phyloP scores from a whole-genome alignment of 2,888 invertebrate genomes.

The Amiota minor region DNA sequence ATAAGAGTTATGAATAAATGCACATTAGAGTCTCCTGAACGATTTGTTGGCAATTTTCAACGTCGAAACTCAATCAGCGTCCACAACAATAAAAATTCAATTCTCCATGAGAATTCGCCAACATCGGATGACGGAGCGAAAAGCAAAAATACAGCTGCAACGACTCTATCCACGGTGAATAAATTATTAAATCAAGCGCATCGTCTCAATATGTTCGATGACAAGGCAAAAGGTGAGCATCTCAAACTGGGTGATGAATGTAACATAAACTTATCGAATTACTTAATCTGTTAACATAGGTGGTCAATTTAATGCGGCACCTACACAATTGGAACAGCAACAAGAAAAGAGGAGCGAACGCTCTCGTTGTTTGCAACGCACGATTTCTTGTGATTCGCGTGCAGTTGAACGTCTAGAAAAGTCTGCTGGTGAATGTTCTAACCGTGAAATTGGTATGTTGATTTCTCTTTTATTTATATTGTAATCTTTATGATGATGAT shows the following conservation, averaged over 20 bases:
- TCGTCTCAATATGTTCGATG: slow-evolving; percentile 62
- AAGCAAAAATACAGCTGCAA: slow-evolving; percentile 39
- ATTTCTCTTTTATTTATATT: too few relatives aligned
- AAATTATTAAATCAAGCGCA: slow-evolving; percentile 57
- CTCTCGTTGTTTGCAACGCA: slow-evolving; percentile 62
- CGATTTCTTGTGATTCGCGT: slow-evolving; percentile 61
- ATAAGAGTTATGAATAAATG: slow-evolving; percentile 59
- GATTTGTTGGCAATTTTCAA: slow-evolving; percentile 57
- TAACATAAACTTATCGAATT: not conserved
- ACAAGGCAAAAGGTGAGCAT: slow-evolving; percentile 61
- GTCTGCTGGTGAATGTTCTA: slow-evolving; percentile 19
- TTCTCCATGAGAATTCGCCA: slow-evolving; percentile 26
- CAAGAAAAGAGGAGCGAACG: slow-evolving; percentile 91
- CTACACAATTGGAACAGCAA: slow-evolving; percentile 88
- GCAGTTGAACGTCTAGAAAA: slow-evolving; percentile 55
- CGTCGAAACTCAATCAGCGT: slow-evolving; percentile 56
- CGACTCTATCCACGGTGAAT: slow-evolving; percentile 56
- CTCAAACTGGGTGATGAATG: not conserved
- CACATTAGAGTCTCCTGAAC: slow-evolving; percentile 66
- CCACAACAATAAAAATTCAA: slow-evolving; percentile 44
- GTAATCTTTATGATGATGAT: too few relatives aligned
- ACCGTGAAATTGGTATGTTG: slow-evolving; percentile 46
- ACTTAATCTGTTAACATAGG: slow-evolving; percentile 67
- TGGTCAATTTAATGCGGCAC: slow-evolving; percentile 86
- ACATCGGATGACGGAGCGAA: slow-evolving; percentile 34